phyloP scores from a whole-genome alignment of 1,140 invertebrate species.

The Melanaphis sacchari region DNA sequence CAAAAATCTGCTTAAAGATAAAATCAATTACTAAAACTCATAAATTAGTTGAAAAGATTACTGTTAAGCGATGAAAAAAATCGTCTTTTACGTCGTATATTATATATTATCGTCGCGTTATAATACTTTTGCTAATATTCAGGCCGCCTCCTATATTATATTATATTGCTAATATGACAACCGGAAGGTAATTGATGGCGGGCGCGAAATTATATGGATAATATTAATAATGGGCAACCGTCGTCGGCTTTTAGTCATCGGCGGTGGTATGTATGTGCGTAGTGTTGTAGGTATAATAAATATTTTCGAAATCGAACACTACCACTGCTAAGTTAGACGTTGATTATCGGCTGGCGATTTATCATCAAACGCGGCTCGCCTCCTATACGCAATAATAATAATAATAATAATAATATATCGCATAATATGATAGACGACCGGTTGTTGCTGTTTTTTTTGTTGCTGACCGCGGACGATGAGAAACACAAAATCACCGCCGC shows the following conservation, averaged over 20 bases:
- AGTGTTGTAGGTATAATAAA: neutral
- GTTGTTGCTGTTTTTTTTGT: neutral
- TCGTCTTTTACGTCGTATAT: neutral
- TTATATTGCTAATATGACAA: neutral
- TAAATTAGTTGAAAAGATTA: neutral
- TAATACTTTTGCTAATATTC: neutral
- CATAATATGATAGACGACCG: neutral
- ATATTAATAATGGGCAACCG: neutral
- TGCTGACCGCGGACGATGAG: neutral
- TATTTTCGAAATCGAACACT: slow-evolving; percentile 34
- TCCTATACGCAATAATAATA: neutral
- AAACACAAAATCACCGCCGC: neutral
- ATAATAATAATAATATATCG: neutral
- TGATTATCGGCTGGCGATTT: slow-evolving; percentile 39
- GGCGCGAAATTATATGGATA: slow-evolving; percentile 17
- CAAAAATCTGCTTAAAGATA: neutral
- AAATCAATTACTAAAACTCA: neutral
- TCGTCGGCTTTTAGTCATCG: neutral
- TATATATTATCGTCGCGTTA: neutral
- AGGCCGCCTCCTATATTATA: neutral
- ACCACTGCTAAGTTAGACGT: neutral
- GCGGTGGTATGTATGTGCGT: neutral
- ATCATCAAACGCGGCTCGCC: slow-evolving; percentile 25
- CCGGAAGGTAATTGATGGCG: slow-evolving; percentile 34
- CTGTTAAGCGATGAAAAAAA: neutral